Percentiles rank a stretch among this genome's conserved stretches.
Evolutionary conservation across 2,888 invertebrate species (phyloP).

Genomic region (Macrosoma leucophasiata): DNA sequence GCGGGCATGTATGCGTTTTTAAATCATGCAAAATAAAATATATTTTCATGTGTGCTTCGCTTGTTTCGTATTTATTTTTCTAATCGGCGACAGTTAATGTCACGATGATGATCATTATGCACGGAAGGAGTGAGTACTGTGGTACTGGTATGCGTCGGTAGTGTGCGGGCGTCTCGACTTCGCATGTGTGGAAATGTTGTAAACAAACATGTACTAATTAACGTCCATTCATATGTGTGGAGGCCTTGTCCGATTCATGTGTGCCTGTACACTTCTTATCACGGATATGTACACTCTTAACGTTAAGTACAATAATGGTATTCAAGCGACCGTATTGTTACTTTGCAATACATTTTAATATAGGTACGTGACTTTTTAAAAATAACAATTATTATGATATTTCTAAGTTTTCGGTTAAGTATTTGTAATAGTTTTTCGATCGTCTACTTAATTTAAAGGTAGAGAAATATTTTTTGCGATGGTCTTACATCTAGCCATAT

Average conservation of each 20-base stretch:
- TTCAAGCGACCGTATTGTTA: conserved; percentile 35
- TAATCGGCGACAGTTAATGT: conserved; percentile 44
- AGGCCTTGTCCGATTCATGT: conserved; percentile 53
- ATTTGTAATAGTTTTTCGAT: no score
- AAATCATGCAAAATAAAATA: conserved; percentile 1
- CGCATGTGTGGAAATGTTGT: conserved; percentile 47
- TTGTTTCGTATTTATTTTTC: conserved; percentile 36
- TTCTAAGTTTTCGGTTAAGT: no score
- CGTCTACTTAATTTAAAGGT: conserved; percentile 6
- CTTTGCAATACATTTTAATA: conserved; percentile 32
- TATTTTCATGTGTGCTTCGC: conserved; percentile 18
- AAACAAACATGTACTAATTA: conserved; percentile 68
- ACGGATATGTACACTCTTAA: conserved; percentile 39
- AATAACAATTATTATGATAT: conserved; percentile 10
- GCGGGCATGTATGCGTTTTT: conserved; percentile 3
- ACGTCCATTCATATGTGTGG: conserved; percentile 65
- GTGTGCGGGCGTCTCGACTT: conserved; percentile 34
- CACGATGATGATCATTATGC: conserved; percentile 43
- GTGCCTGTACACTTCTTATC: conserved; percentile 51
- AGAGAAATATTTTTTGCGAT: conserved; percentile 12
- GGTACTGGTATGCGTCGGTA: conserved; percentile 21
- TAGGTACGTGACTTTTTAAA: conserved; percentile 11
- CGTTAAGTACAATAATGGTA: conserved; percentile 40
- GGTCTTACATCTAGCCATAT: no score
- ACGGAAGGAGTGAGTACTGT: no score